Evolutionary conservation across 2,797 vertebrate genomes (phyloP).

Genomic region (Eleutherodactylus coqui): DNA sequence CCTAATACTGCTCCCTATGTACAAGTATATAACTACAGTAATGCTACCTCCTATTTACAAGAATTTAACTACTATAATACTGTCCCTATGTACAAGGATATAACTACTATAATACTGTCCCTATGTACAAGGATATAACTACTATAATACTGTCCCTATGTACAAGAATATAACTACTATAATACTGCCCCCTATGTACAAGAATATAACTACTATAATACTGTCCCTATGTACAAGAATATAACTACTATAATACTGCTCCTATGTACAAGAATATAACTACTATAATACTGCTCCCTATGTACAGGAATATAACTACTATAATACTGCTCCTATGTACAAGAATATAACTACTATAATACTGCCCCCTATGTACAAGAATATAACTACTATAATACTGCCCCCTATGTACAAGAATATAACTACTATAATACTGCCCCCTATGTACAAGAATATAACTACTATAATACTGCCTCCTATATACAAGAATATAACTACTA

Average conservation of each 20-base stretch:
- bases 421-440: not conserved
- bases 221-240: not conserved
- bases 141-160: not conserved
- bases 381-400: constrained; percentile 3
- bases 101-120: no score
- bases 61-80: no score
- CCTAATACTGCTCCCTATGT: no score
- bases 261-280: not conserved
- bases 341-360: constrained; percentile 6
- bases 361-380: not conserved
- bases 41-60: no score
- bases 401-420: not conserved
- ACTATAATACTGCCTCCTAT: not conserved
- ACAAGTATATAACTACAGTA: no score
- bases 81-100: no score
- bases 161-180: not conserved
- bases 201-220: not conserved
- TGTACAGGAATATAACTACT: not conserved
- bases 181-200: not conserved
- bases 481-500: no score
- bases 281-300: not conserved
- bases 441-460: constrained; percentile 1
- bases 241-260: constrained; percentile 9
- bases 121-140: no score
- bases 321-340: not conserved